phyloP scores from a whole-genome alignment of 2,113 vertebrate species.

The Neodontobutis hainanensis region DNA sequence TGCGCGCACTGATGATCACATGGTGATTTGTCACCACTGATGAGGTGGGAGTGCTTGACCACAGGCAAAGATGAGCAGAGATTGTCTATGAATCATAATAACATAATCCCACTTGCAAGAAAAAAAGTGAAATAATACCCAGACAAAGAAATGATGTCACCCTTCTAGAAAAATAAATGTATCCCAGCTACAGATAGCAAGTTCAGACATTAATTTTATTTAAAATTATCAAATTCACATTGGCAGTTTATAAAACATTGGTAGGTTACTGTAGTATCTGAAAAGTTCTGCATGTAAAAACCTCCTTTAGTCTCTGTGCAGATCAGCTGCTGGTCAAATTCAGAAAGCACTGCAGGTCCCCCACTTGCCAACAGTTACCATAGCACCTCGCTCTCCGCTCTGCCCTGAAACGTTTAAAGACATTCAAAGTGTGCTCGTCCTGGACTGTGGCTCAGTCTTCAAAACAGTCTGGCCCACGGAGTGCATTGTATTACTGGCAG shows the following conservation, averaged over 20 bases:
- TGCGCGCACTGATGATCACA: constrained; percentile 18
- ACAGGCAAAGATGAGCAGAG: constrained; percentile 17
- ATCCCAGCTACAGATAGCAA: too few species aligned
- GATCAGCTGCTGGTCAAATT: neutral
- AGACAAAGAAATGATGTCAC: too few species aligned
- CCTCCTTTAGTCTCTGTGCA: neutral
- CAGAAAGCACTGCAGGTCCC: neutral
- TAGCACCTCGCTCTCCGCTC: neutral
- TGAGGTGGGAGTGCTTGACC: constrained; percentile 38
- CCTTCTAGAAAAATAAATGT: too few species aligned
- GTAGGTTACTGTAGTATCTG: too few species aligned
- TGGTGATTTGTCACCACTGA: constrained; percentile 39
- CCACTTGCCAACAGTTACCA: neutral
- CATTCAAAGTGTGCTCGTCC: neutral
- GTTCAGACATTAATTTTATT: too few species aligned
- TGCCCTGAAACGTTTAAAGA: constrained; percentile 2
- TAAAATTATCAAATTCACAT: too few species aligned
- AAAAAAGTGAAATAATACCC: neutral
- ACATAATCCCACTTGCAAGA: neutral
- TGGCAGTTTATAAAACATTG: too few species aligned
- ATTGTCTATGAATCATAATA: constrained; percentile 14
- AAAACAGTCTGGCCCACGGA: constrained; percentile 3
- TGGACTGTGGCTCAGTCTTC: neutral
- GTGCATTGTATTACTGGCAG: neutral
- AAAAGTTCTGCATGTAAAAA: neutral